Evolutionary conservation across 2,888 invertebrate species (phyloP), one percentile per base, ranked within the genome.

Genomic region (Choristoneura rosaceana): DNA sequence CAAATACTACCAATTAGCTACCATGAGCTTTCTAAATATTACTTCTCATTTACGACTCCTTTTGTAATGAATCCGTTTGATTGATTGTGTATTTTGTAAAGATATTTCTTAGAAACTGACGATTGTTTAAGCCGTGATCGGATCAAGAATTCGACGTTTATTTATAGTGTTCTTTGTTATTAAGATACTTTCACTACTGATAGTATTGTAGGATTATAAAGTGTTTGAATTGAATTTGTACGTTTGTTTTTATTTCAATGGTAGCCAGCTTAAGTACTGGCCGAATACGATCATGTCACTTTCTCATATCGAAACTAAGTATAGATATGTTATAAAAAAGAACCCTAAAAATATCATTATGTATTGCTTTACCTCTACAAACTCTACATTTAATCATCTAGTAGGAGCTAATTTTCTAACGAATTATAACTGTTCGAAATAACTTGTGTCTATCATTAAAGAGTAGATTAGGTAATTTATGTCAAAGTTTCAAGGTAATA

Each of bases 1-100:
- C 38, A 25, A 58, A 50, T 15, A 34, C 69, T 25, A 50, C 76
- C 78, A 81, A 81, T 81, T 79, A 81, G 71, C 70, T 74, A 71
- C 69, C 73, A 76, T 76, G 78, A 77, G 77, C 81, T 83, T 84
- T 84, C 83, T 75, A 10, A 10, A 58, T 67, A 60, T 73, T 74
- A 67, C 17, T 67, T 74, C 76, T 76, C 71, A 75, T 78, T 74
- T 76, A 75, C 75, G 52, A n/a, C 69, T 70, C 76, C 78, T 79
- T 76, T 76, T 79, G 70, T 74, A 17, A 60, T 41, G 38, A 25
- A 50, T 33, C 41, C 62, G n/a, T 69, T 43, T 64, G 64, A 64
- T 61, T 69, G 50, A 52, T 62, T 43, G 52, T 43, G 50, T 66
- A 43, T 71, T 64, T 64, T 62, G 41, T 63, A 71, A 63, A 50